Base-by-base conservation (phyloP, 2,888 invertebrate species). In the Folsomia candida region DNA sequence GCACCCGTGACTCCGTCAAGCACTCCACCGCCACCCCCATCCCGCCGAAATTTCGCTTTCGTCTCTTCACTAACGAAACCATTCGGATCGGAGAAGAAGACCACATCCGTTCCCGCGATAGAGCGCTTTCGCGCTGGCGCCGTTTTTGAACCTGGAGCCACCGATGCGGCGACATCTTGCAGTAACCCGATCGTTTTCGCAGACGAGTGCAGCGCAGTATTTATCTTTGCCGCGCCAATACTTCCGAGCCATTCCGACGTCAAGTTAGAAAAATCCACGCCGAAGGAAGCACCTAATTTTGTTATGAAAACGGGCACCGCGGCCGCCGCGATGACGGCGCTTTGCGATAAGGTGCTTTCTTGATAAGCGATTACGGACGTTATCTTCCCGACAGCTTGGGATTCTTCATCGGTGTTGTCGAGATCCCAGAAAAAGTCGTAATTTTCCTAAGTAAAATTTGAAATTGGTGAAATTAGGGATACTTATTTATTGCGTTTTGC, bases 381-480 rank as follows among this genome's bases (percentile, higher is more conserved):
- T n/a, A 57, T 57, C 20, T 57, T 57, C 9, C 57, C 57, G 9
- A 57, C 57, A 6, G 57, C 57, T 22, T 57, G 57, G 9, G 57
- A 11, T 22, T 57, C 57, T 6, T 57, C 57, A 57, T 57, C 57
- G 14, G 57, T 11, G 20, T 11, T 6, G 57, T 57, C 57, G 6
- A 57, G 57, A n/a, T 57, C 57, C 11, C 57, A 57, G 57, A 57
- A 57, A 22, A 57, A n/a, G 14, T 22, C 57, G 57, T 57, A 57
- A 20, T 57, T 57, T 47, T 47, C 47, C 47, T 47, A 18, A n/a
- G n/a, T n/a, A n/a, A n/a, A n/a, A n/a, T n/a, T n/a, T n/a, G n/a
- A n/a, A n/a, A n/a, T n/a, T n/a, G n/a, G n/a, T n/a, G n/a, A n/a
- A n/a, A n/a, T n/a, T n/a, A n/a, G n/a, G n/a, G n/a, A n/a, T n/a